Base-by-base conservation (phyloP, 2,113 vertebrate species). In the Sorex araneus region DNA sequence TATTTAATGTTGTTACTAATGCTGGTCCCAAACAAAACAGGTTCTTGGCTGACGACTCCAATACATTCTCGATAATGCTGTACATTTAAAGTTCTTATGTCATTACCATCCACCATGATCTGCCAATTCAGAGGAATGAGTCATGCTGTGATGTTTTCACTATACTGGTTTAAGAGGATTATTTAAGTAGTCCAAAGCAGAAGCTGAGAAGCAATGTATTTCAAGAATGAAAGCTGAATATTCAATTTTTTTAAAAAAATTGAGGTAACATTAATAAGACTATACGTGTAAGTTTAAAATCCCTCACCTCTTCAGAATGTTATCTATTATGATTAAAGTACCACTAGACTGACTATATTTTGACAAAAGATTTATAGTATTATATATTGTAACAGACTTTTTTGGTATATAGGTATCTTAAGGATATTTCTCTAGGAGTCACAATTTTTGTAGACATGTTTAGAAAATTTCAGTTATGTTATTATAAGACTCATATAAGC, bases 11-110 rank as follows among this genome's bases (percentile, higher is more conserved):
- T 98, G 70, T 96, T 96, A 23, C 45, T 81, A 70, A 97, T 95
- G 23, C 92, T 97, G 54, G 97, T 97, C 32, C 87, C 96, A 74
- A 97, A 97, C 78, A 97, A 64, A n/a, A 97, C 78, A 21, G 97
- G 96, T 67, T 98, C 97, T 67, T 97, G 97, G 82, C 94, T 97
- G 71, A 97, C 97, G 18, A 97, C 96, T n/a, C 97, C 96, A 7
- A 97, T 95, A 9, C 95, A 87, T 60, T 97, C 87, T 69, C 97
- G 71, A 27, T 96, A 97, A 79, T 96, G 92, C 15, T 67, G 43
- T 43, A 98, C 92, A 66, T 97, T 97, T 32, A 97, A 79, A 71
- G 91, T 77, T 87, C 90, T 79, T 84, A 97, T 96, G 76, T 97
- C 95, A 0, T 94, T 94, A 8, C 86, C 86, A 84, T 97, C 96